Evolutionary conservation across 1,140 invertebrate genomes (phyloP).

Genomic region (Charaxes varanes): DNA sequence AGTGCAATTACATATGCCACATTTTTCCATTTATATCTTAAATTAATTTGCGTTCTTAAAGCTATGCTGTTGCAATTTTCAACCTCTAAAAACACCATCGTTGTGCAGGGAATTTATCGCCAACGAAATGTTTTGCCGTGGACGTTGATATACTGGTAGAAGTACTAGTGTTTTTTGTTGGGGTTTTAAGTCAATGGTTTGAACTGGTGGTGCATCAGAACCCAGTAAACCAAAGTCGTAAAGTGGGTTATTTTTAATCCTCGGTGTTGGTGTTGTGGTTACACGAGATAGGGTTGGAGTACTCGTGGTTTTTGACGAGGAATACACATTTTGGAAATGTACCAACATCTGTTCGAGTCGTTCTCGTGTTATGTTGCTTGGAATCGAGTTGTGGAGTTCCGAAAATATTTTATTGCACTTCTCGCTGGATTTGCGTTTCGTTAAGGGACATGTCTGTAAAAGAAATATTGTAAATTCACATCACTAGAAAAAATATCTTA

Average conservation of each 20-base stretch:
- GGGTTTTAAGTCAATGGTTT: constrained; percentile 31
- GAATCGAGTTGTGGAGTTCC: constrained; percentile 26
- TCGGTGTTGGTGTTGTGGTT: constrained; percentile 1
- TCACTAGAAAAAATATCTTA: too few species aligned
- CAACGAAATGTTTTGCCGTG: constrained; percentile 5
- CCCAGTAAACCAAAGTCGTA: constrained; percentile 42
- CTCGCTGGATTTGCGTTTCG: constrained; percentile 27
- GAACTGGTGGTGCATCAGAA: constrained; percentile 32
- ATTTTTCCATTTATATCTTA: too few species aligned
- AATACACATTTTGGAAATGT: constrained; percentile 30
- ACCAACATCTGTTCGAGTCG: constrained; percentile 26
- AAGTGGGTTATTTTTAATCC: constrained; percentile 17
- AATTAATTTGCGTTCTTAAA: too few species aligned
- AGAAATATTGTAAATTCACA: not conserved
- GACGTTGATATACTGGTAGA: constrained; percentile 40
- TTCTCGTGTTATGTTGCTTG: constrained; percentile 20
- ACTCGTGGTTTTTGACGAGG: too few species aligned
- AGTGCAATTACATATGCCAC: too few species aligned
- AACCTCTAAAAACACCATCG: constrained; percentile 28
- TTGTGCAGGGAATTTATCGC: constrained; percentile 20
- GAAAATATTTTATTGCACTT: constrained; percentile 37
- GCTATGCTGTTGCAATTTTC: too few species aligned
- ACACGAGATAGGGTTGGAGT: constrained; percentile 10
- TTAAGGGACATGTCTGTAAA: not conserved
- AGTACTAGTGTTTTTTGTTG: constrained; percentile 30